Percentiles rank a stretch among this genome's conserved stretches.
phyloP scores from a whole-genome alignment of 2,888 invertebrate species.

The Zygogramma bicolorata region DNA sequence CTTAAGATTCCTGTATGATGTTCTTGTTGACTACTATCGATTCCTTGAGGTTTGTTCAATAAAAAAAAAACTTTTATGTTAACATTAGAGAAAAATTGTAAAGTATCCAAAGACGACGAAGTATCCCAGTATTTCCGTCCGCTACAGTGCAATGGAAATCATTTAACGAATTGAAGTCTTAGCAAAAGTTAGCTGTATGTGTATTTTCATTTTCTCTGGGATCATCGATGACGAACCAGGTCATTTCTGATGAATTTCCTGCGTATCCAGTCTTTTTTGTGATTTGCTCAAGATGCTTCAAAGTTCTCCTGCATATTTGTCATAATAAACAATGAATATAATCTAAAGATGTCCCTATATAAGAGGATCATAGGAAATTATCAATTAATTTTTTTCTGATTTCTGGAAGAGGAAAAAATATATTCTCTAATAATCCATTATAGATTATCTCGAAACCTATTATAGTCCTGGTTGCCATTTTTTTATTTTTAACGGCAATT shows the following conservation, averaged over 20 bases:
- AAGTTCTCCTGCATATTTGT: background rate
- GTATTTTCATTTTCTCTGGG: background rate
- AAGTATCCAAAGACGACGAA: background rate
- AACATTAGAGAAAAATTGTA: too few relatives aligned
- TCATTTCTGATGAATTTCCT: background rate
- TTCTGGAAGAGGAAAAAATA: too few relatives aligned
- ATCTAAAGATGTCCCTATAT: background rate
- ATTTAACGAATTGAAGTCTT: background rate
- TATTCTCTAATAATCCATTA: too few relatives aligned
- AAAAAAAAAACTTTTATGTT: too few relatives aligned
- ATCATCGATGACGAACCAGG: background rate
- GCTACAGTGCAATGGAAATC: background rate
- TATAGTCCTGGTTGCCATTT: too few relatives aligned
- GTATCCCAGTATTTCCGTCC: background rate
- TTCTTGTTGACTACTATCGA: too few relatives aligned
- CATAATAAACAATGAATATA: background rate
- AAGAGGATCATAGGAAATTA: too few relatives aligned
- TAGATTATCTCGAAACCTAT: too few relatives aligned
- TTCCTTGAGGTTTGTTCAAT: too few relatives aligned
- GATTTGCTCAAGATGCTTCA: background rate
- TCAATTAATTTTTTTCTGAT: too few relatives aligned
- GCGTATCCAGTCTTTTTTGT: background rate
- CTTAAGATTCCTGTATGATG: too few relatives aligned
- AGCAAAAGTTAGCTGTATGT: background rate
- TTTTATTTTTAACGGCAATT: too few relatives aligned